Conservation (phyloP, 2,797 vertebrate genomes). For the Sarcoramphus papa region DNA sequence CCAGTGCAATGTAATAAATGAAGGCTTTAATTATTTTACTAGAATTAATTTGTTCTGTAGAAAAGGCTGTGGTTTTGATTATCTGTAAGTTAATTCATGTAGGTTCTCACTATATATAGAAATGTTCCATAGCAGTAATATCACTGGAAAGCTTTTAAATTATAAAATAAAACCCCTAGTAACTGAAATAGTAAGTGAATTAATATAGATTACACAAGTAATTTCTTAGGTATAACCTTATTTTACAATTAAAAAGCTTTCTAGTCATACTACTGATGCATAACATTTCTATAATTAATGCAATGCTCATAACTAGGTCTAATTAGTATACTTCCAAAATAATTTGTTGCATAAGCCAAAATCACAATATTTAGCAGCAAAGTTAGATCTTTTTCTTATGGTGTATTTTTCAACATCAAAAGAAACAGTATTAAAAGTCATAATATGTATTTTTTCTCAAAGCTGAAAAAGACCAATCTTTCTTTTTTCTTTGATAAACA, state of each 20-base stretch:
- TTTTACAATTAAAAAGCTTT: background rate
- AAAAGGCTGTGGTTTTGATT: background rate
- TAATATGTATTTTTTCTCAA: background rate
- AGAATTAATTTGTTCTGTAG: background rate
- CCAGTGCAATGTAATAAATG: background rate
- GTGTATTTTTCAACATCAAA: background rate
- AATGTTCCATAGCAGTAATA: background rate
- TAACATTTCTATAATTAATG: slow-evolving; percentile 12
- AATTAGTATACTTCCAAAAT: background rate
- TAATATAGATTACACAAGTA: background rate
- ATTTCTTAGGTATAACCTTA: background rate
- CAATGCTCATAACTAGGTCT: background rate
- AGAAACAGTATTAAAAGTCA: background rate
- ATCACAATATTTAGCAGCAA: background rate
- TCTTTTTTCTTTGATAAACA: background rate
- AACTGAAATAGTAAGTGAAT: background rate
- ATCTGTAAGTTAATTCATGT: background rate
- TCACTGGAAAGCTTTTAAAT: background rate
- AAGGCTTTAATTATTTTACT: background rate
- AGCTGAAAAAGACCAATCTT: background rate
- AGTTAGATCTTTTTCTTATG: background rate
- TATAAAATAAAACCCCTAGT: background rate
- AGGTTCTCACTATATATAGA: background rate
- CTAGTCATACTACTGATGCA: background rate
- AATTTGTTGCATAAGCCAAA: background rate